Conservation (phyloP, 1,140 invertebrate genomes). For the Drosophila ambigua region DNA sequence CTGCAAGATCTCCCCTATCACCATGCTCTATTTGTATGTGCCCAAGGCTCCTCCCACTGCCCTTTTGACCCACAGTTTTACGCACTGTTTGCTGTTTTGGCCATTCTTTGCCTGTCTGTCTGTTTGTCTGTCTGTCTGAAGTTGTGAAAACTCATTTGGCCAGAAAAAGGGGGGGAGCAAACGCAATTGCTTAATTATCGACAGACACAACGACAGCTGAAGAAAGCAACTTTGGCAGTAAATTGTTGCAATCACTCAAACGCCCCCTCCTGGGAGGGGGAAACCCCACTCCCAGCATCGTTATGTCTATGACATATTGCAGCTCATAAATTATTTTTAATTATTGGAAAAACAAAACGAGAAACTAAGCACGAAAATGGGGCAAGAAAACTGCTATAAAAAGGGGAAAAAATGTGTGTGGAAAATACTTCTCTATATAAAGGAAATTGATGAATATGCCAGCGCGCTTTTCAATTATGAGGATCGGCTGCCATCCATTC, state of each 20-base stretch:
- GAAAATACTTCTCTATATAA: background rate
- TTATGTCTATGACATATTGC: conserved; percentile 73
- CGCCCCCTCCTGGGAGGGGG: conserved; percentile 4
- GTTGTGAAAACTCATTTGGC: conserved; percentile 69
- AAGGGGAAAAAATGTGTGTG: conserved; percentile 14
- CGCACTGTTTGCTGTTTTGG: too few species aligned
- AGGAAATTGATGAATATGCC: conserved; percentile 39
- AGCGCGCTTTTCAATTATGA: conserved; percentile 23
- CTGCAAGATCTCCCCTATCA: too few species aligned
- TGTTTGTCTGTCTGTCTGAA: conserved; percentile 2
- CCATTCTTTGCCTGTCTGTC: too few species aligned
- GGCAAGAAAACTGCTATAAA: conserved; percentile 8
- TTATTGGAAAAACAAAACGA: conserved; percentile 51
- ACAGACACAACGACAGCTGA: conserved; percentile 41
- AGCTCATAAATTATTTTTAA: conserved; percentile 76
- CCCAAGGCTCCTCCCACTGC: too few species aligned
- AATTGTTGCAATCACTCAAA: conserved; percentile 74
- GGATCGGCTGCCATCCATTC: background rate
- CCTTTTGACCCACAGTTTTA: too few species aligned
- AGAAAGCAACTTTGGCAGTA: conserved; percentile 48
- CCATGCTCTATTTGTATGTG: too few species aligned
- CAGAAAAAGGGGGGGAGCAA: conserved; percentile 28
- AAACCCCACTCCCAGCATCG: conserved; percentile 29
- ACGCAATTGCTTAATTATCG: conserved; percentile 79
- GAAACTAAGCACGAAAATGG: conserved; percentile 18